These are phyloP conservation scores for Chaenogobius annularis DNA, from an alignment of 2,113 vertebrate species.

Conservation along the genomic window DNA sequence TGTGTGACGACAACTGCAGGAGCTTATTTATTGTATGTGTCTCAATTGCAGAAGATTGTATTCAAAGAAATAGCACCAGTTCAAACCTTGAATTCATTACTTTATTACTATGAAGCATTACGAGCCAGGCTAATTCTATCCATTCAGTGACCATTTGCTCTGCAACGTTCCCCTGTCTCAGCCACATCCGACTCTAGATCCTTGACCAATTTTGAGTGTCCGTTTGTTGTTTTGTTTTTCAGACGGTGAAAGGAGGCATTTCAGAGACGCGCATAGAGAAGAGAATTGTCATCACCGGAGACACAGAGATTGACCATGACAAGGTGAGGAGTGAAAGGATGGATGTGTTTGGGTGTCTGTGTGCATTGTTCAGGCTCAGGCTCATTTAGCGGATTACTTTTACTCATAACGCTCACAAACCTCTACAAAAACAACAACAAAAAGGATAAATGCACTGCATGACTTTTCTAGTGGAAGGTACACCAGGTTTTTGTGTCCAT, in stretches of 20 bases:
- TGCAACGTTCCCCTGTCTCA: background rate
- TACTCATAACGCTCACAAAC: background rate
- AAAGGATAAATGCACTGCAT: too few relatives aligned
- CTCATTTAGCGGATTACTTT: background rate
- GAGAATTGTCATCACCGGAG: conserved; percentile 97
- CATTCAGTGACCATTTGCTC: background rate
- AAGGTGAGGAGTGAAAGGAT: conserved; percentile 78
- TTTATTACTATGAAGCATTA: background rate
- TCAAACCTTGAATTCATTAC: background rate
- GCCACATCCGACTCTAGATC: background rate
- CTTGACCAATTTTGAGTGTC: background rate
- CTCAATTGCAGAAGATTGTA: too few relatives aligned
- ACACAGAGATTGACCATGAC: conserved; percentile 95
- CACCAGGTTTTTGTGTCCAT: too few relatives aligned
- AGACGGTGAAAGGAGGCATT: conserved; percentile 98
- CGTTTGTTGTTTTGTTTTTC: conserved; percentile 15
- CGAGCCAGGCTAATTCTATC: background rate
- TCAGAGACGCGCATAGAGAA: conserved; percentile 98
- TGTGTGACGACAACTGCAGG: too few relatives aligned
- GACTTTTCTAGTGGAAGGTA: too few relatives aligned
- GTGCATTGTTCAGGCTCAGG: background rate
- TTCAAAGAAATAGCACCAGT: background rate
- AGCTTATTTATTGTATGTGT: too few relatives aligned
- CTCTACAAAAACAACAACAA: too few relatives aligned
- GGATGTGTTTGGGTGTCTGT: background rate